These are phyloP conservation scores for Callocephalon fimbriatum DNA, from an alignment of 2,113 vertebrate species.

Conservation along the genomic window DNA sequence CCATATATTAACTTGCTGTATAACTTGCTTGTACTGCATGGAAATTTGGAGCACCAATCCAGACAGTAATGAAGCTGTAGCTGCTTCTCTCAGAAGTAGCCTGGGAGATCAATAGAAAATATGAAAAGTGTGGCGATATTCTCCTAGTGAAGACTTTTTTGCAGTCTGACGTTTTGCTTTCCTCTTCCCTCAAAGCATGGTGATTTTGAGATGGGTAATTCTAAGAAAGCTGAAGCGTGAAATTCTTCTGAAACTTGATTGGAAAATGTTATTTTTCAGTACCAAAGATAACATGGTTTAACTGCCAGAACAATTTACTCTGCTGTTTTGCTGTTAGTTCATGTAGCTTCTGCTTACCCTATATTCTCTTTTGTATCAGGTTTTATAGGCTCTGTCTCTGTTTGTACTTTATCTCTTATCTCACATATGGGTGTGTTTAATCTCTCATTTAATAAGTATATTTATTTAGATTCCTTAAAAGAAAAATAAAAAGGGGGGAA, in stretches of 20 bases:
- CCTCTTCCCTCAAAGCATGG: background rate
- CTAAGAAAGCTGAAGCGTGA: background rate
- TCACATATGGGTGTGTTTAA: background rate
- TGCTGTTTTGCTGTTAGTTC: background rate
- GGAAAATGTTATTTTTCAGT: background rate
- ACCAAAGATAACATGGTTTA: background rate
- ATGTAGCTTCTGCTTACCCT: background rate
- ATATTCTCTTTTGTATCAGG: background rate
- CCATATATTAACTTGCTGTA: background rate
- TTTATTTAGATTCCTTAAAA: background rate
- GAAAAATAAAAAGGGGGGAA: background rate
- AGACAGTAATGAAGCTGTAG: rapidly evolving
- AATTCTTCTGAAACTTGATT: background rate
- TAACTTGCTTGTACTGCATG: background rate
- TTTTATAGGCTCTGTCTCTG: background rate
- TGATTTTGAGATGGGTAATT: background rate
- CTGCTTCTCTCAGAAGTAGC: background rate
- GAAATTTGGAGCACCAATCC: background rate
- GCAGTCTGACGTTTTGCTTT: background rate
- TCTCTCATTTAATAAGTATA: background rate
- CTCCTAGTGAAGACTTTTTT: background rate
- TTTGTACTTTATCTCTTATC: background rate
- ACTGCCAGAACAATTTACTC: background rate
- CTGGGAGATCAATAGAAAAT: background rate
- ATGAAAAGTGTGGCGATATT: background rate